phyloP scores from a whole-genome alignment of 1,140 invertebrate genomes.

The Microplitis demolitor region DNA sequence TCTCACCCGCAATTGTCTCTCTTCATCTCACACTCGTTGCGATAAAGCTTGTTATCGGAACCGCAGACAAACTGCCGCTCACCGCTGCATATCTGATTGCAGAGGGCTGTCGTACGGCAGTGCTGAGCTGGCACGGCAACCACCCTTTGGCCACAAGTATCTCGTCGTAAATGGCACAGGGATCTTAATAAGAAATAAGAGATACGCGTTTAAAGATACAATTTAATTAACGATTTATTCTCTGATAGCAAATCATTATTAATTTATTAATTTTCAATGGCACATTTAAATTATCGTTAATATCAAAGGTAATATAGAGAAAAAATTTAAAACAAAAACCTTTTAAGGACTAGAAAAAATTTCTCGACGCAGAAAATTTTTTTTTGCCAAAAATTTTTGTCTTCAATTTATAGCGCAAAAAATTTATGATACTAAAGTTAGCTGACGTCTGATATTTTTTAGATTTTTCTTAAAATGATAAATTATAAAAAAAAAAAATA shows the following conservation, averaged over 20 bases:
- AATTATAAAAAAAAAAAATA: no score
- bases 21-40: slow-evolving; percentile 92
- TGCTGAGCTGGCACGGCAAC: slow-evolving; percentile 79
- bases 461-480: no score
- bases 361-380: no score
- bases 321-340: no score
- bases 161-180: slow-evolving; percentile 82
- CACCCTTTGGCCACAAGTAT: slow-evolving; percentile 84
- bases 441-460: no score
- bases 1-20: slow-evolving; percentile 86
- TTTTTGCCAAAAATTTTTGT: no score
- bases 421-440: no score
- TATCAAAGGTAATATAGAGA: no score
- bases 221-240: neutral
- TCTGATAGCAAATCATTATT: neutral
- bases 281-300: no score
- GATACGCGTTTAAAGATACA: neutral
- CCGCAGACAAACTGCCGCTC: slow-evolving; percentile 85
- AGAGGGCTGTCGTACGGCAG: slow-evolving; percentile 81
- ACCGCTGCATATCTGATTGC: slow-evolving; percentile 75
- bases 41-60: slow-evolving; percentile 89
- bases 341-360: no score
- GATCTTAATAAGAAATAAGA: slow-evolving; percentile 65
- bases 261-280: no score
- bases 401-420: no score